These are phyloP conservation scores for Cyanoramphus novaezelandiae DNA, from an alignment of 2,113 vertebrate species.

Conservation along the genomic window DNA sequence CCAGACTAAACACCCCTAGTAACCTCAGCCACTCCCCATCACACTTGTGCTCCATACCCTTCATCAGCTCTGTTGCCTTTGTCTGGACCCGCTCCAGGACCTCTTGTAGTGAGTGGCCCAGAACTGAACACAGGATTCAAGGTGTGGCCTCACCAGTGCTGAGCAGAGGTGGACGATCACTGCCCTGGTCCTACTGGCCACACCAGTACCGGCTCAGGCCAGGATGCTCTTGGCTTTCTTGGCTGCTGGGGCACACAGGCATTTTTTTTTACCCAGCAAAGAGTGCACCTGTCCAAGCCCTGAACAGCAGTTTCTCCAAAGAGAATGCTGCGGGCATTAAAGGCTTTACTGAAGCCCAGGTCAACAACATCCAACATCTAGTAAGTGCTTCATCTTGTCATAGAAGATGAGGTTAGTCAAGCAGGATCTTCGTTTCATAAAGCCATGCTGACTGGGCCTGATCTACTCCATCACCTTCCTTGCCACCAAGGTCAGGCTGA, in stretches of 20 bases:
- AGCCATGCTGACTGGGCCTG: neutral
- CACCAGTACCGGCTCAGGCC: neutral
- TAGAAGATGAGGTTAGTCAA: neutral
- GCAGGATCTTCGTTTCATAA: neutral
- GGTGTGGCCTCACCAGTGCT: neutral
- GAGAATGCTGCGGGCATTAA: neutral
- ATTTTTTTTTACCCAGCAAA: neutral
- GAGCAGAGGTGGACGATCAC: neutral
- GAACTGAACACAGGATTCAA: neutral
- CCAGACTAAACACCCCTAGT: neutral
- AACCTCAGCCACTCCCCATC: neutral
- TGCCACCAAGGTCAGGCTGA: neutral
- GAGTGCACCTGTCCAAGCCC: neutral
- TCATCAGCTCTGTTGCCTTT: neutral
- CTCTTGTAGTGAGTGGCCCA: neutral
- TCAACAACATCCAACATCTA: neutral
- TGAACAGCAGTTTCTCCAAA: neutral
- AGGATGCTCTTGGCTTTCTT: neutral
- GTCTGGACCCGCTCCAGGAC: neutral
- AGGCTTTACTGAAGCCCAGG: neutral
- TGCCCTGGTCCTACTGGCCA: neutral
- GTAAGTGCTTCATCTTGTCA: neutral
- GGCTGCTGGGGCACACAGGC: neutral
- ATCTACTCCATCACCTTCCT: neutral
- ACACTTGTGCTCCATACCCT: neutral